Base-by-base conservation (phyloP, 2,113 vertebrate species). In the Capreolus pygargus region DNA sequence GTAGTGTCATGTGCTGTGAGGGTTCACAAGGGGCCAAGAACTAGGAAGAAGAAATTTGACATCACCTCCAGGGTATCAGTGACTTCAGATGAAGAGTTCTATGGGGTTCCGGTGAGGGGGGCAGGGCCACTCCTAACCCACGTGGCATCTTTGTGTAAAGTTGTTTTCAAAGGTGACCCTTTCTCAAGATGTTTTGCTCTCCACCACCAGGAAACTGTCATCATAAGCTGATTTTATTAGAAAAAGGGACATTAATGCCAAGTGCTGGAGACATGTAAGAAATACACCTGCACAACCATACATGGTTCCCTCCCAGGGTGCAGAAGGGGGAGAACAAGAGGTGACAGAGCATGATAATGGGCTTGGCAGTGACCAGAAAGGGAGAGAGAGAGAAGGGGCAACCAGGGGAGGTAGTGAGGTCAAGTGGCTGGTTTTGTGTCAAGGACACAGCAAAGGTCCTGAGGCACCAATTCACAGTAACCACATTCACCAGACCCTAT, bases 381-480 rank as follows among this genome's bases (percentile, higher is more conserved):
- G 58, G 14, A 86, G 12, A 45, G 27, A 45, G 27, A 58, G 64
- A 70, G 47, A 50, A 50, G 84, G 64, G 60, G 76, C 82, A 82
- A 91, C 76, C 47, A 81, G 93, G 91, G 92, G 96, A 97, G 95
- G 97, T 97, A 97, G 97, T 95, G 91, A 95, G 93, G 86, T 93
- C 92, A 96, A 95, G 45, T 95, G 94, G 95, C 50, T 89, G 82
- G 67, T 96, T 97, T 96, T 33, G 86, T 83, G 86, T 85, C 64
- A 5, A 95, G 97, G 95, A 98, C 76, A 14, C 10, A 78, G 91
- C 74, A 60, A 88, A 79, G 81, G 96, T 96, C 97, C 95, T 55
- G 52, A 82, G 85, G 96, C 94, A 89, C 94, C 39, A 87, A 95
- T 97, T 98, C 97, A 95, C 97, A 98, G 89, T 96, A 96, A 94